Base-by-base conservation (phyloP, 2,888 invertebrate genomes). In the Ceraclea dissimilis region DNA sequence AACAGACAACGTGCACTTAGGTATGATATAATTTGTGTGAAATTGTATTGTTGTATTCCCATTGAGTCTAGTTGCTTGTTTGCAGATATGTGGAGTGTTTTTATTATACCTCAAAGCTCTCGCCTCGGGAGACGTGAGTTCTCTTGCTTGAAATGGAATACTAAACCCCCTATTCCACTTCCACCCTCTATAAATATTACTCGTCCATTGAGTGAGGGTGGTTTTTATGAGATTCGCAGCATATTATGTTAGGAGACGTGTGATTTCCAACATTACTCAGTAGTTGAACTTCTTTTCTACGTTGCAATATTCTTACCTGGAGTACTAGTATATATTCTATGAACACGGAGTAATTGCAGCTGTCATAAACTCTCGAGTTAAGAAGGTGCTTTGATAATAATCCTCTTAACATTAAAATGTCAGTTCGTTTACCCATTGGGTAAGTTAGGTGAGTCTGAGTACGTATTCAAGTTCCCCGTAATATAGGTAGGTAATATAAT, bases 181-280 rank as follows among this genome's bases (percentile, higher is more conserved):
- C 56, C 19, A 39, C 56, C 56, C 56, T 52, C 56, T 34, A 44
- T 39, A 59, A 61, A 61, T 57, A 55, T 54, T 58, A 53, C 57
- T 52, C 49, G 52, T 48, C 21, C 47, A n/a, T 34, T 17, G 48
- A n/a, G 16, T 16, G 21, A 34, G 39, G 39, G 44, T 53, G 49
- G 56, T 54, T 56, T 58, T 58, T 58, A 58, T 54, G 56, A 56
- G 60, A 60, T 60, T 60, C 58, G 52, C 60, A 54, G 56, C 46
- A 54, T 58, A 60, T 60, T 60, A 60, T 56, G 56, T 49, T 58
- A 60, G 56, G 58, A 56, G 60, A 60, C 58, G 60, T 53, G 60
- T 60, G 58, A 60, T 60, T 60, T 60, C 51, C 50, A 52, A 58
- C 58, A 60, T 58, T 55, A 55, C 58, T 58, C 46, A 49, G 52